Base-by-base conservation (phyloP, 2,113 vertebrate species). In the Coturnix japonica region DNA sequence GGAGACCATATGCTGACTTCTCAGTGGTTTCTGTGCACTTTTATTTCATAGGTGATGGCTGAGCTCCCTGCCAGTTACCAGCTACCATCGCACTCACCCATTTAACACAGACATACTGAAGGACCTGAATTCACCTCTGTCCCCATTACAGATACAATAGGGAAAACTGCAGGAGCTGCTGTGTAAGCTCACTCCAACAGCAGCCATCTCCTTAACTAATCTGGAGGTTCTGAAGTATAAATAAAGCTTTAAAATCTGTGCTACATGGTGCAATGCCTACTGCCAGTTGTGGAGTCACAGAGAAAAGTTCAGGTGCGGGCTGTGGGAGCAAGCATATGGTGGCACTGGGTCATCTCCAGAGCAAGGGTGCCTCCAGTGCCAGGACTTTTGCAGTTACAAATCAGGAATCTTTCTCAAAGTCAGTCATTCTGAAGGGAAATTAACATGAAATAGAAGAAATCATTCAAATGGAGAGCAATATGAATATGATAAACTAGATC, bases 311-410 rank as follows among this genome's bases (percentile, higher is more conserved):
- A 74, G 35, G 39, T 2, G 2, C 31, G 39, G 54, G 59, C 1
- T 69, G 33, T 54, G 30, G 41, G 77, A 85, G 49, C n/a, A 61
- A 39, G 57, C 20, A n/a, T 49, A 80, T 8, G 71, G 11, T 33
- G 25, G 41, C 30, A 31, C 3, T 23, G n/a, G 22, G 37, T 26
- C 73, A 89, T 47, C 46, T 90, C 64, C 65, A 67, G 70, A 72
- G 49, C 0, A 2, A 74, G 14, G 14, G 20, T 3, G 1, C 22
- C 53, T 56, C 28, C 0, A 0, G 35, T 22, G 28, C 30, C 57
- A 67, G 17, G 0, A 4, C 64, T 43, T 49, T 14, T 39, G 39
- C 56, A 66, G n/a, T 1, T 80, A 21, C 17, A 88, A 46, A 66
- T 77, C 79, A 74, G 46, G 44, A 19, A 19, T 47, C 51, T 39